Evolutionary conservation across 2,797 vertebrate genomes (phyloP), one percentile per base, ranked within the genome.

Genomic region (Cuniculus paca): DNA sequence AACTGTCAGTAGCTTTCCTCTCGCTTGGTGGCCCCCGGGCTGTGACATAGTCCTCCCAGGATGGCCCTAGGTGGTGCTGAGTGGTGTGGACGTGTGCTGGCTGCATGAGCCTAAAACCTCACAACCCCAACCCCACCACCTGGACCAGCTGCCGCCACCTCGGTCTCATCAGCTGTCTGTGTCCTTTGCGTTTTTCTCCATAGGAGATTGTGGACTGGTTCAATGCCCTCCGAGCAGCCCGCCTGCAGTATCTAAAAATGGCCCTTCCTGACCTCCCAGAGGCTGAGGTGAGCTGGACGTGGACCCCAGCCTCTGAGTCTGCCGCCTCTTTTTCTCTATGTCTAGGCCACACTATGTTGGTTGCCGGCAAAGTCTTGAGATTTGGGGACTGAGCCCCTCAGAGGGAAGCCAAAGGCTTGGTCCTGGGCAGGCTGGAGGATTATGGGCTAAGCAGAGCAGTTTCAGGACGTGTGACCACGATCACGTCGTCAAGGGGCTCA

Each of bases 121-220:
- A 6, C 34, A 19, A 24, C 24, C 8, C 74, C 54, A 22, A 36
- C 65, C 85, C 61, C 9, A 45, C 72, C 58, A 8, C 17, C 52
- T 16, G 50, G 34, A 16, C 36, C 39, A 54, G 68, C 50, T 28
- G 34, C 8, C 84, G 3, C 50, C 0, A 0, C 17, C 50, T 72
- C 26, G 8, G 7, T 26, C 58, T 75, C 88, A 81, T 36, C 78
- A 17, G 24, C 78, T 92, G 45, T 79, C 58, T 79, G 34, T 77
- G 74, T 89, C 48, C 20, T 93, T 60, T 89, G 78, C 63, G 8
- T 93, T 89, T 52, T 96, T 90, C 97, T 79, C 90, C 91, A 2
- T 88, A 99, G 99, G 99, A 99, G 98, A 99, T 99, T 88, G 99
- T 99, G 92, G 98, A 98, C 78, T 99, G 99, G 99, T 99, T 99